These are phyloP conservation scores for Hemicordylus capensis DNA, from an alignment of 2,113 vertebrate species.

Conservation along the genomic window DNA sequence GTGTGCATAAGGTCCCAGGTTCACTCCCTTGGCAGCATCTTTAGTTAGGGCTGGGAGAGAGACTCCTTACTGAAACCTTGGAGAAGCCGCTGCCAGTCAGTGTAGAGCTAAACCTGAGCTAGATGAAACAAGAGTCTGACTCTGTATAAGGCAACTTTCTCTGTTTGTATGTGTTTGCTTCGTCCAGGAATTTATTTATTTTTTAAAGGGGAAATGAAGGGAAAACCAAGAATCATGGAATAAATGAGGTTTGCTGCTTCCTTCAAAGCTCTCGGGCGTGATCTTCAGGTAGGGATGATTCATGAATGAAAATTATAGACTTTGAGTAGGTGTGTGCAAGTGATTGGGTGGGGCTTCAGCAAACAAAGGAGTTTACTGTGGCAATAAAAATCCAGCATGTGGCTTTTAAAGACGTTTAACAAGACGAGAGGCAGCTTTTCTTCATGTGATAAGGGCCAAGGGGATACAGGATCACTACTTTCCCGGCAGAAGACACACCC, in stretches of 20 bases:
- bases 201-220: conserved; percentile 54
- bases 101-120: too few relatives aligned
- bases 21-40: too few relatives aligned
- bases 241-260: conserved; percentile 66
- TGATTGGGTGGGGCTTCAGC: conserved; percentile 68
- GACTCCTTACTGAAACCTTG: too few relatives aligned
- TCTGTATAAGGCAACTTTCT: too few relatives aligned
- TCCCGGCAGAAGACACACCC: conserved; percentile 26
- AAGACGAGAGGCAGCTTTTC: conserved; percentile 32
- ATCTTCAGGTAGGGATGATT: conserved; percentile 74
- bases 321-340: conserved; percentile 76
- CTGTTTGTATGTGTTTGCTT: too few relatives aligned
- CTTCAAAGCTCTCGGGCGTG: conserved; percentile 75
- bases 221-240: conserved; percentile 48
- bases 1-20: too few relatives aligned
- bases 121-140: too few relatives aligned
- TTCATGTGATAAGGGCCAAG: conserved; percentile 57
- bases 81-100: too few relatives aligned
- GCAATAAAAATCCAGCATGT: conserved; percentile 62
- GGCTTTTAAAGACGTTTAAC: conserved; percentile 47
- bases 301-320: conserved; percentile 78
- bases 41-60: too few relatives aligned
- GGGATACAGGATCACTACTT: neutral
- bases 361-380: conserved; percentile 64
- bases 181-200: too few relatives aligned